A percentile compares a stretch with the other conserved stretches of the same genome.
These are phyloP conservation scores for Silurus aristotelis DNA, from an alignment of 2,797 vertebrate species.

Conservation along the genomic window DNA sequence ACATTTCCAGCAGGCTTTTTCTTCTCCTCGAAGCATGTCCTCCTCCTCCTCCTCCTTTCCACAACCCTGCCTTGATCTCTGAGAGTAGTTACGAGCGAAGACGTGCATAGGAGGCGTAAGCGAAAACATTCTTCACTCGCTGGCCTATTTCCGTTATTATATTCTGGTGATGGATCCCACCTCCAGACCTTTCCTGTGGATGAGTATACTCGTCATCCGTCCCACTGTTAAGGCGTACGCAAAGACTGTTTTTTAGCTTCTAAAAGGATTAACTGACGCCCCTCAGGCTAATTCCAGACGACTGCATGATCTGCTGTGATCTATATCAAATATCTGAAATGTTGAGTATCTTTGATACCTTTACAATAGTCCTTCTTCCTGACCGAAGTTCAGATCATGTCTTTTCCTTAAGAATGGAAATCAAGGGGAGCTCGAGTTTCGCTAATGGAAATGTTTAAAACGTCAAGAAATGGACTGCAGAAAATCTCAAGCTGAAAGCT, in stretches of 20 bases:
- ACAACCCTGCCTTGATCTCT: not conserved
- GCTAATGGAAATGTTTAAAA: not conserved
- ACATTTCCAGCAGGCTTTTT: constrained; percentile 5
- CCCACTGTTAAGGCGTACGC: not conserved
- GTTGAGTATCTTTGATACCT: too few species aligned
- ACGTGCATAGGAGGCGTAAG: constrained; percentile 8
- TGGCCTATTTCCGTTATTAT: constrained; percentile 2
- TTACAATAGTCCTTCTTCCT: too few species aligned
- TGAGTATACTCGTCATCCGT: not conserved
- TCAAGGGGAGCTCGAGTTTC: not conserved
- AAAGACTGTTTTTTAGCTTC: not conserved
- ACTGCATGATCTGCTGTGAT: too few species aligned
- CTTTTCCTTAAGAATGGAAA: too few species aligned
- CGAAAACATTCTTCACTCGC: constrained; percentile 6
- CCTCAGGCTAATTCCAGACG: constrained; percentile 7
- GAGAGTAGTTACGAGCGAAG: constrained; percentile 34
- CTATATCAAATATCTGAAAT: too few species aligned
- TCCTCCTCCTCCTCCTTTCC: not conserved
- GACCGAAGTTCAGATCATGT: too few species aligned
- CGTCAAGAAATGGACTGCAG: not conserved
- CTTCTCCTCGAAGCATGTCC: not conserved
- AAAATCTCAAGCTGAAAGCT: not conserved
- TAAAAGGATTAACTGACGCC: constrained; percentile 22
- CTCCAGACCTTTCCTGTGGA: not conserved
- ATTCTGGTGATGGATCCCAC: not conserved